phyloP scores from a whole-genome alignment of 2,113 vertebrate genomes.

The Macrotus californicus region DNA sequence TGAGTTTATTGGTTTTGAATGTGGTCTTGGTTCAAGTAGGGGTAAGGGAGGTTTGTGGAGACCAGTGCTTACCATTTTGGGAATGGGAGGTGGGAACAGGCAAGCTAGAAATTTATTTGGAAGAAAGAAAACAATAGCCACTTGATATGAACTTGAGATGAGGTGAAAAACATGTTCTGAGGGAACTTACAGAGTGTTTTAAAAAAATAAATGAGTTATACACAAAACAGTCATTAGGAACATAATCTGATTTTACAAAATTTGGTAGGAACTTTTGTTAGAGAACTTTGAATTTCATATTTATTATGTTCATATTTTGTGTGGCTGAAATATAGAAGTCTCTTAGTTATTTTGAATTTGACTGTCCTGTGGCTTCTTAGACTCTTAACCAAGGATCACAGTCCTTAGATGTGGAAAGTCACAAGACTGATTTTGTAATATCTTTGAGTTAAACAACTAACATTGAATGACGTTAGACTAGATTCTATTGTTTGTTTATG shows the following conservation, averaged over 20 bases:
- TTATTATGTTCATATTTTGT: slow-evolving; percentile 21
- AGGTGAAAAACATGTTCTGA: background rate
- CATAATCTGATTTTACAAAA: background rate
- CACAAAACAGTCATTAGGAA: background rate
- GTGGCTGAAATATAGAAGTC: background rate
- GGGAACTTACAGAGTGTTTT: background rate
- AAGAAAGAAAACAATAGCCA: background rate
- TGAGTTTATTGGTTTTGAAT: slow-evolving; percentile 10
- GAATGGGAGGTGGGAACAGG: background rate
- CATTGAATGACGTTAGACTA: background rate
- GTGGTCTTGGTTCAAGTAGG: background rate
- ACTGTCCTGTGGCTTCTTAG: background rate
- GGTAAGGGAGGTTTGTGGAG: background rate
- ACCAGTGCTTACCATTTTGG: background rate
- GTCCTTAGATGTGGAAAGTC: background rate
- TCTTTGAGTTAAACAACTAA: background rate
- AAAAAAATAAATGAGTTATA: background rate
- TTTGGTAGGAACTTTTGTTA: slow-evolving; percentile 11
- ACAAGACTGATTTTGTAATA: background rate
- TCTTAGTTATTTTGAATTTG: background rate
- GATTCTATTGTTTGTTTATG: background rate
- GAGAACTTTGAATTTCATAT: background rate
- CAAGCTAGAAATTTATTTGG: background rate
- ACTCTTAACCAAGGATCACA: background rate
- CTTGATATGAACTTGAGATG: background rate